These are phyloP conservation scores for Napeogenes sylphis DNA, from an alignment of 2,888 invertebrate species.

Conservation along the genomic window DNA sequence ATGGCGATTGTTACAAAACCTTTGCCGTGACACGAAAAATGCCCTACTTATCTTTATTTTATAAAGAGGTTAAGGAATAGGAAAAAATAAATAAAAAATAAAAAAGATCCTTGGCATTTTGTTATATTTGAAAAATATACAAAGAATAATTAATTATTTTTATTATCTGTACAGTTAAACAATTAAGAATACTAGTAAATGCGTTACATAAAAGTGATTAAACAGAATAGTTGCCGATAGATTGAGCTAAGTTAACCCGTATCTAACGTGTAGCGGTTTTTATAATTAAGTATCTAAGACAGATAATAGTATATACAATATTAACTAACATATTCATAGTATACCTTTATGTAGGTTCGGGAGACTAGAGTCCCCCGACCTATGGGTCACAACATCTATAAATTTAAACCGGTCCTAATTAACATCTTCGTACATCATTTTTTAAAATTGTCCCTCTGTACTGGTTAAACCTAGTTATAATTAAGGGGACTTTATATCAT, in stretches of 20 bases:
- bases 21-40: too few relatives aligned
- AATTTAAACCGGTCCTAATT: slow-evolving; percentile 17
- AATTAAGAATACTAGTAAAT: slow-evolving; percentile 65
- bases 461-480: slow-evolving; percentile 5
- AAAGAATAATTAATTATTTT: slow-evolving; percentile 65
- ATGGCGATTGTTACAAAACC: too few relatives aligned
- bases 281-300: slow-evolving; percentile 16
- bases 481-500: slow-evolving; percentile 2
- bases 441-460: slow-evolving; percentile 9
- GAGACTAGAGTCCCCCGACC: slow-evolving; percentile 18
- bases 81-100: slow-evolving; percentile 14
- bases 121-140: slow-evolving; percentile 74
- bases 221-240: slow-evolving; percentile 31
- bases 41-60: slow-evolving; percentile 5
- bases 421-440: slow-evolving; percentile 10
- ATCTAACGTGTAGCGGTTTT: slow-evolving; percentile 33
- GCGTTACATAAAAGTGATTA: slow-evolving; percentile 48
- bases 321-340: slow-evolving; percentile 24
- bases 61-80: neutral
- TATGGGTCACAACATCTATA: slow-evolving; percentile 17
- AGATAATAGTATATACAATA: slow-evolving; percentile 25
- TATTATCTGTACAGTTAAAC: slow-evolving; percentile 68
- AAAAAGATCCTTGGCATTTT: slow-evolving; percentile 47
- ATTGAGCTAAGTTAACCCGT: slow-evolving; percentile 44
- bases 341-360: slow-evolving; percentile 17